Evolutionary conservation across 1,140 invertebrate genomes (phyloP).

Genomic region (Doryteuthis pealeii): DNA sequence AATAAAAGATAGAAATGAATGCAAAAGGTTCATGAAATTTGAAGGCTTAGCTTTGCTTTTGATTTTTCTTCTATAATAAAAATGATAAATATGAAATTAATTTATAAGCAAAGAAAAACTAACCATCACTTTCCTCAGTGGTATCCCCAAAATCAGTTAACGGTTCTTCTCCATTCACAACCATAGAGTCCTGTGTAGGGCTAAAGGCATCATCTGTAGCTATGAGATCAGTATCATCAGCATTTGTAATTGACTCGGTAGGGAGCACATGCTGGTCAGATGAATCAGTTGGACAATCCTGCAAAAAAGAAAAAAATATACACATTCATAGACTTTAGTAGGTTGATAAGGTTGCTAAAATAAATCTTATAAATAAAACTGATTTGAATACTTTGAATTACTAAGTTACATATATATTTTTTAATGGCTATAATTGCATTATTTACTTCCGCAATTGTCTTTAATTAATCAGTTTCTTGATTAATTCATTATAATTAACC

Average conservation of each 20-base stretch:
- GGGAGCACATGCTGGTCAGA: constrained; percentile 19
- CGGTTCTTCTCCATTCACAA: constrained; percentile 39
- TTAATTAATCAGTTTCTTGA: no score
- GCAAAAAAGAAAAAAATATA: constrained; percentile 9
- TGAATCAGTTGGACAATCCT: constrained; percentile 26
- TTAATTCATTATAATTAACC: no score
- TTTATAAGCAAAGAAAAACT: not conserved
- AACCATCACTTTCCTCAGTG: constrained; percentile 73
- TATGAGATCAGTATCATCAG: constrained; percentile 30
- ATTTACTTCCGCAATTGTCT: no score
- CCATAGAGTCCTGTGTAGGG: constrained; percentile 10
- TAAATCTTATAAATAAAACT: no score
- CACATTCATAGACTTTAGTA: no score
- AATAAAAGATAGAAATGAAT: constrained; percentile 3
- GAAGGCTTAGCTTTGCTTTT: no score
- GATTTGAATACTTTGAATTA: no score
- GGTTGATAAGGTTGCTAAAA: no score
- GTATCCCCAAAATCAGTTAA: constrained; percentile 80
- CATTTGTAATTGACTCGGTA: constrained; percentile 18
- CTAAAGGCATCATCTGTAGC: constrained; percentile 32
- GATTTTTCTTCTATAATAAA: not conserved
- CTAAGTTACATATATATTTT: no score
- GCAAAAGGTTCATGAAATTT: no score
- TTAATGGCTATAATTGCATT: no score
- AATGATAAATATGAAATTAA: not conserved